phyloP scores from a whole-genome alignment of 2,797 vertebrate genomes.

The Borostomias antarcticus region DNA sequence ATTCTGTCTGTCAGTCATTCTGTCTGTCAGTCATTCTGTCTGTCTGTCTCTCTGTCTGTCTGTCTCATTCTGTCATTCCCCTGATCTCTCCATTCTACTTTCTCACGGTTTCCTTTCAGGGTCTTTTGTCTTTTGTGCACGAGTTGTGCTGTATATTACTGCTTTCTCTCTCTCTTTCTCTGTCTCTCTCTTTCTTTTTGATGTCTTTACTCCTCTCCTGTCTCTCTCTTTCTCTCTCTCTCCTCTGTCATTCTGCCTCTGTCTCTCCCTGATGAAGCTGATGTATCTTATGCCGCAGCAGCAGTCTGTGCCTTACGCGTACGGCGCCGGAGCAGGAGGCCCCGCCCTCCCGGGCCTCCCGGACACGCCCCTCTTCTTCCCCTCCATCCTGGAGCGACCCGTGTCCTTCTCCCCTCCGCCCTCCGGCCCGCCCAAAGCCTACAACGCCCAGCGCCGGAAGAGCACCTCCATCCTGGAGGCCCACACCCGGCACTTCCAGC shows the following conservation, averaged over 20 bases:
- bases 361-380: conserved; percentile 90
- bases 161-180: conserved; percentile 23
- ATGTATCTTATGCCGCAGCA: conserved; percentile 96
- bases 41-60: neutral
- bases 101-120: neutral
- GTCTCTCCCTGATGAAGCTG: conserved; percentile 80
- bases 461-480: conserved; percentile 98
- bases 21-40: conserved; percentile 29
- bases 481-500: conserved; percentile 91
- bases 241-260: conserved; percentile 17
- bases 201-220: conserved; percentile 52
- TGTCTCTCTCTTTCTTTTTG: conserved; percentile 27
- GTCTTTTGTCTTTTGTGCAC: conserved; percentile 69
- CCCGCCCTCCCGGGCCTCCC: conserved; percentile 75
- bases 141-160: conserved; percentile 72
- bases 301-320: conserved; percentile 88
- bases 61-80: conserved; percentile 17
- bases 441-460: conserved; percentile 92
- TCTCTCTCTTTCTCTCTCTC: conserved; percentile 22
- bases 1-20: conserved; percentile 17
- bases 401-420: conserved; percentile 97
- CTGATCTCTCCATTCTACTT: conserved; percentile 9
- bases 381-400: conserved; percentile 91
- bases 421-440: conserved; percentile 86
- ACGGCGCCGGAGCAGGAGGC: conserved; percentile 74